Conservation (phyloP, 2,113 vertebrate species). For the Riparia riparia region DNA sequence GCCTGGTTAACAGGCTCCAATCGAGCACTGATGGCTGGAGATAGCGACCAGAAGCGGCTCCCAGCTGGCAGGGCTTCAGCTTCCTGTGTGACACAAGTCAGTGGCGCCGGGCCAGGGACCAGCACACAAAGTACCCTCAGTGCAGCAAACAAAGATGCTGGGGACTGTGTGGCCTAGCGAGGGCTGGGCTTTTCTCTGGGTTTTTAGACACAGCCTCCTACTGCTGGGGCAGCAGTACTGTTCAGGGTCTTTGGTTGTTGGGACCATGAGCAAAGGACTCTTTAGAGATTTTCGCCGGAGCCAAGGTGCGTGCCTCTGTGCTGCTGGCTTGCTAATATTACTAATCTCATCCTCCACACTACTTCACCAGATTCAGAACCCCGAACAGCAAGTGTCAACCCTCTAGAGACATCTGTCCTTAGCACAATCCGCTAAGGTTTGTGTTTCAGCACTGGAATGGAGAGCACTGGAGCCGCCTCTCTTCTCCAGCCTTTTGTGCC, state of each 20-base stretch:
- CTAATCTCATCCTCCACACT: background rate
- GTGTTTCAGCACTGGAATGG: background rate
- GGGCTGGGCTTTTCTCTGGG: background rate
- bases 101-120: background rate
- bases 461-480: background rate
- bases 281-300: background rate
- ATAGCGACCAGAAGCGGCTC: background rate
- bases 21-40: background rate
- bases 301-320: background rate
- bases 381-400: background rate
- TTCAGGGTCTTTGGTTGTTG: background rate
- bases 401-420: background rate
- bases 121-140: conserved; percentile 54
- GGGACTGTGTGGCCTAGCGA: background rate
- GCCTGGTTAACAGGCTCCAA: background rate
- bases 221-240: background rate
- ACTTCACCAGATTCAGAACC: background rate
- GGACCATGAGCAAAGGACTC: background rate
- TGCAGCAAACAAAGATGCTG: background rate
- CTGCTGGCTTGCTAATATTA: background rate
- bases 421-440: background rate
- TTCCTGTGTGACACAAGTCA: conserved; percentile 35
- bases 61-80: conserved; percentile 28
- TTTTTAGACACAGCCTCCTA: background rate
- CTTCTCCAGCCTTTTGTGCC: background rate